Evolutionary conservation across 2,888 invertebrate genomes (phyloP), one percentile per base, ranked within the genome.

Genomic region (Cordylochernes scorpioides): DNA sequence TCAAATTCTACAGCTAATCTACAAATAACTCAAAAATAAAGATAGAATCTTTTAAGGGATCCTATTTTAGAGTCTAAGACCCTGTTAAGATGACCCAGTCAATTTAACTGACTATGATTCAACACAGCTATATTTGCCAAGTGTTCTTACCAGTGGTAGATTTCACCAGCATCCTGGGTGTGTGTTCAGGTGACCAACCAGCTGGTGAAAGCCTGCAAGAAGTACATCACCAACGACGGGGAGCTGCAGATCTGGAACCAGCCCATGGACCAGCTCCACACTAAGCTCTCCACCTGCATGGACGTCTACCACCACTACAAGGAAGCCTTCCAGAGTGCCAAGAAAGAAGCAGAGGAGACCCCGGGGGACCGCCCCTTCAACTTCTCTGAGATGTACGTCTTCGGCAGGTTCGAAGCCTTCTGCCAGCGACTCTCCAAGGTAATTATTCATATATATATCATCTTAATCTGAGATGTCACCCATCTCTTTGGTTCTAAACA

Each of bases 311-410:
- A 61, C 21, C 55, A 58, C 28, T 68, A 68, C 39, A 58, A 60
- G 39, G 52, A 59, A 19, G 60, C 59, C 31, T 68, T 64, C 42
- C 55, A 58, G 33, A 54, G 60, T 32, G 71, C 71, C 12, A 68
- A 71, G 43, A 60, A 63, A 36, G 67, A 68, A 48, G 68, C 75
- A 59, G 62, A 58, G 40, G 63, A 63, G 38, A 62, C 63, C 29
- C 58, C 61, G 1, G 63, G 67, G 27, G 77, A 77, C 46, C 63
- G 64, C 30, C 65, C 68, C 0, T 73, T 80, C 50, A 68, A 73
- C 46, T 71, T 78, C 44, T 82, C 80, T 0, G 71, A 74, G 49
- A 77, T 77, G 63, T 75, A 71, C 47, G 71, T 82, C 41, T 80
- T 82, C 50, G 77, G 77, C 10, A 75, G 80, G 54, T 71, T 78